Evolutionary conservation across 2,888 invertebrate species (phyloP), one percentile per base, ranked within the genome.

Genomic region (Patella caerulea): DNA sequence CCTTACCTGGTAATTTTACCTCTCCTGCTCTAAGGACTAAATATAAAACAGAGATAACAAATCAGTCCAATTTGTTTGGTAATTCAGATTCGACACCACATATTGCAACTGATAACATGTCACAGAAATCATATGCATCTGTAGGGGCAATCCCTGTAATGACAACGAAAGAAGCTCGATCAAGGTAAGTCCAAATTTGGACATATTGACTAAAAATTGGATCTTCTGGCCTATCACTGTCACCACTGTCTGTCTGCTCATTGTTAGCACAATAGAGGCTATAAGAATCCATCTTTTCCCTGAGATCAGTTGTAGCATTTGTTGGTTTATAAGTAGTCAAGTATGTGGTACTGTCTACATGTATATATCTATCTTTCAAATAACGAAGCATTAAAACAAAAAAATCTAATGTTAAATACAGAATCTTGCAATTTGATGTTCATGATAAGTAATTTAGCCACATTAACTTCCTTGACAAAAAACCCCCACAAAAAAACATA

Each of bases 91-190:
- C 65, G 9, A 11, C 24, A 65, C 65, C 65, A 65, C 12, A 65
- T 24, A 15, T 70, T 9, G 3, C 54, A 12, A 12, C 65, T 71
- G 83, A 83, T 14, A 79, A 77, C 3, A 75, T 84, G 72, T 86
- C 86, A 11, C 83, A 85, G 34, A 80, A 84, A 59, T 89, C 88
- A 11, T 79, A 86, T 72, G 76, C 83, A 17, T 83, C 87, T 19
- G 73, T 80, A n/a, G 80, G 84, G 69, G 80, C 85, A 14, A 77
- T 88, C 73, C 83, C 85, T 73, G 79, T 85, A 34, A 83, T 89
- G 29, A 85, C 88, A 12, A 88, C 86, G 24, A 85, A 84, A 78
- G 87, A 88, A 73, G 89, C 89, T 11, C 83, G 88, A 79, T 83
- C 87, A 74, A 87, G 89, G 89, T 88, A 72, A 78, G 74, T 73